Evolutionary conservation across 2,797 vertebrate species (phyloP), one percentile per base, ranked within the genome.

Genomic region (Sebastes itinus): DNA sequence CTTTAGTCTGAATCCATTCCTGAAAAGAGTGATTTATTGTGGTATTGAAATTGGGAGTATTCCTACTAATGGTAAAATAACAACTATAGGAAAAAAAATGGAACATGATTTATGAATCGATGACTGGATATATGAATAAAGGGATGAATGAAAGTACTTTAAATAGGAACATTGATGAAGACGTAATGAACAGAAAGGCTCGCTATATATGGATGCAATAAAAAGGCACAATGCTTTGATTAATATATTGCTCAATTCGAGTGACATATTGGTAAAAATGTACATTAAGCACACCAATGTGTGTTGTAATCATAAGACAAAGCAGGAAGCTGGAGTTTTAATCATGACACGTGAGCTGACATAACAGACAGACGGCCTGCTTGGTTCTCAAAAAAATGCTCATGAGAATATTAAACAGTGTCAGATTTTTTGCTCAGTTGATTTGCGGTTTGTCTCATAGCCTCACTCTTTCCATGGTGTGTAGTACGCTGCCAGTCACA

Each of bases 401-500:
- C 1, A 25, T 33, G 38, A 68, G 62, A 73, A 59, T 22, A 35
- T 32, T 22, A 52, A 79, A 75, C 2, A 18, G 23, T 23, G 27
- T 68, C 14, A 71, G 30, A 60, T 42, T 42, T 35, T 83, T 42
- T 22, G 20, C 74, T 86, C 77, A 60, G 75, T 77, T 22, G 54
- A 62, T 46, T 75, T 79, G 82, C 0, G 81, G 86, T 87, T 86
- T 75, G 55, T 72, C 28, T 83, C 10, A n/a, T 28, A 35, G 83
- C 18, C 68, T 75, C 76, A 88, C 23, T 90, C n/a, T 88, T 92
- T 92, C 88, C 77, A 58, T 59, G 66, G 78, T 73, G 78, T 55
- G 68, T 67, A 25, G 30, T 52, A 2, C 20, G 2, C 63, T 75
- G 72, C 69, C 72, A 78, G 52, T 73, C 75, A 78, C 32, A 70